A percentile compares a stretch with the other conserved stretches of the same genome.
phyloP scores from a whole-genome alignment of 2,113 vertebrate species.

The Toxostoma redivivum region DNA sequence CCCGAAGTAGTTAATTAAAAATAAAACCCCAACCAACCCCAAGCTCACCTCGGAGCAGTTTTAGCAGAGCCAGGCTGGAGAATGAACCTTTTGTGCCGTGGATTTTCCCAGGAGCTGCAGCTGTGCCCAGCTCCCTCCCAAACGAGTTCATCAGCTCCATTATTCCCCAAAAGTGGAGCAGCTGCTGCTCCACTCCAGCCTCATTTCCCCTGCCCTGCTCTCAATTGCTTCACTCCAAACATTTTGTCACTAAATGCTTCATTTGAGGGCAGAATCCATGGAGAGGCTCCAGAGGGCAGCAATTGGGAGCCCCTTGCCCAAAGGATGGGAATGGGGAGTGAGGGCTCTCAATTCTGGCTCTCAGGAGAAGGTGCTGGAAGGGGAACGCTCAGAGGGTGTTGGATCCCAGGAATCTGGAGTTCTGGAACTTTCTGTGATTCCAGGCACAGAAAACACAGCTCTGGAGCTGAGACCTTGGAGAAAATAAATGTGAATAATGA shows the following conservation, averaged over 20 bases:
- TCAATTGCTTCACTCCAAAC: constrained; percentile 43
- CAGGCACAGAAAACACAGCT: too few species aligned
- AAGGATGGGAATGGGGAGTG: background rate
- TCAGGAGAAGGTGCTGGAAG: background rate
- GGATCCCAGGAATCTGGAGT: too few species aligned
- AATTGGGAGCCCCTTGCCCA: background rate
- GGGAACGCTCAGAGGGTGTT: background rate
- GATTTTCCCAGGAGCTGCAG: background rate
- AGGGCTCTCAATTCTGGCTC: background rate
- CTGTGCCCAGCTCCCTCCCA: constrained; percentile 33
- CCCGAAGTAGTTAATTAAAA: background rate
- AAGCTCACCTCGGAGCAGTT: too few species aligned
- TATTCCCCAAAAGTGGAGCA: constrained; percentile 48
- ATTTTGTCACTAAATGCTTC: constrained; percentile 5
- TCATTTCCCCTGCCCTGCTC: constrained; percentile 10
- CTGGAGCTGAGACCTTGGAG: too few species aligned
- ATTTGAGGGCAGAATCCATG: background rate
- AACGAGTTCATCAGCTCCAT: constrained; percentile 33
- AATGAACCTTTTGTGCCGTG: background rate
- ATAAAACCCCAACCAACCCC: fast-evolving
- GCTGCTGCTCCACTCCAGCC: constrained; percentile 53
- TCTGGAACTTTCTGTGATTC: too few species aligned
- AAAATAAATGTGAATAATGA: too few species aligned
- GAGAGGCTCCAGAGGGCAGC: background rate
- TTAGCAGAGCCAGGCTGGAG: background rate